Percentiles rank a stretch among this genome's conserved stretches.
Evolutionary conservation across 1,140 invertebrate genomes (phyloP).

Genomic region (Drosophila repleta): DNA sequence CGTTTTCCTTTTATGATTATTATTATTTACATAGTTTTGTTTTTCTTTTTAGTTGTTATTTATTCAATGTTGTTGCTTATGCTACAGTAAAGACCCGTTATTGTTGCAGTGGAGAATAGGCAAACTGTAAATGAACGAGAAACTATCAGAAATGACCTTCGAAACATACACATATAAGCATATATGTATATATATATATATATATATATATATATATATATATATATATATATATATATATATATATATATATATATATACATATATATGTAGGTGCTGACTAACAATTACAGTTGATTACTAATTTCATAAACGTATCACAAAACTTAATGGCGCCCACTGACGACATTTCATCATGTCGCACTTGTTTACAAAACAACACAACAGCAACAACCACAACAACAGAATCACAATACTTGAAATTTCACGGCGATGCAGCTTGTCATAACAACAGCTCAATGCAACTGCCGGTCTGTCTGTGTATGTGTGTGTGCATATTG

Average conservation of each 20-base stretch:
- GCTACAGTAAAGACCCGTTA: slow-evolving; percentile 70
- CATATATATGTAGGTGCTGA: slow-evolving; percentile 1
- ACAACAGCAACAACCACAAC: slow-evolving; percentile 37
- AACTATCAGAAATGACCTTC: slow-evolving; percentile 27
- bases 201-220: too few relatives aligned
- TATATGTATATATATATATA: neutral
- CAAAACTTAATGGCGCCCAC: slow-evolving; percentile 4
- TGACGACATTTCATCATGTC: slow-evolving; percentile 4
- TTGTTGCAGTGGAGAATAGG: slow-evolving; percentile 52
- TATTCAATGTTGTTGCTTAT: slow-evolving; percentile 52
- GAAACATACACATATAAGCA: slow-evolving; percentile 5
- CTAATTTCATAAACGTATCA: slow-evolving; percentile 38
- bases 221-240: too few relatives aligned
- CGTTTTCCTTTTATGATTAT: neutral
- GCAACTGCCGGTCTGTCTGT: slow-evolving; percentile 34
- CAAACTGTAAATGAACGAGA: slow-evolving; percentile 36
- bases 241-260: slow-evolving; percentile 2
- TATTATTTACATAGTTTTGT: slow-evolving; percentile 59
- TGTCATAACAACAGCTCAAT: slow-evolving; percentile 55
- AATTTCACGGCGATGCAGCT: slow-evolving; percentile 35
- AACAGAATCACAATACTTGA: slow-evolving; percentile 21
- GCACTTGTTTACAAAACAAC: slow-evolving; percentile 68
- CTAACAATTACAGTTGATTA: slow-evolving; percentile 28
- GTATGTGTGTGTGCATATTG: neutral
- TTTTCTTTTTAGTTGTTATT: slow-evolving; percentile 43